phyloP scores from a whole-genome alignment of 2,888 invertebrate genomes.

The Sesia apiformis region DNA sequence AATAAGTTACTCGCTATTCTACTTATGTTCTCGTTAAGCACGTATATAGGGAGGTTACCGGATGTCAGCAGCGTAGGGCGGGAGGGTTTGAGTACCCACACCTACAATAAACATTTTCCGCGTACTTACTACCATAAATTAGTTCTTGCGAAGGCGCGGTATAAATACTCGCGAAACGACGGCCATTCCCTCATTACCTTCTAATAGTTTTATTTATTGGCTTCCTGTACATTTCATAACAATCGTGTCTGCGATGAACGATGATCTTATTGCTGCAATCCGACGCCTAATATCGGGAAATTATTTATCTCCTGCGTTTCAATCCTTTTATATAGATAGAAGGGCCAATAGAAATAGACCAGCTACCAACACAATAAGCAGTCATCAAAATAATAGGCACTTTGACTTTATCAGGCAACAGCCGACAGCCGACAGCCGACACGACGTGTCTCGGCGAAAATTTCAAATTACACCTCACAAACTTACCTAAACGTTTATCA shows the following conservation, averaged over 20 bases:
- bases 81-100: slow-evolving; percentile 40
- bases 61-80: slow-evolving; percentile 55
- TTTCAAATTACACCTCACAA: slow-evolving; percentile 54
- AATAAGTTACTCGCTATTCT: slow-evolving; percentile 15
- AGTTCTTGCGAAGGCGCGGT: slow-evolving; percentile 67
- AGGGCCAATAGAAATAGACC: slow-evolving; percentile 5
- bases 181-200: slow-evolving; percentile 60
- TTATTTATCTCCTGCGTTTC: neutral
- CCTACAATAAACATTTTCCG: slow-evolving; percentile 66
- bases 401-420: slow-evolving; percentile 14
- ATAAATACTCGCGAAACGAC: slow-evolving; percentile 66
- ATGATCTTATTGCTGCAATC: neutral
- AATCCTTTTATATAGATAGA: neutral
- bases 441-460: slow-evolving; percentile 38
- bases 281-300: neutral
- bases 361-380: slow-evolving; percentile 31
- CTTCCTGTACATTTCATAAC: slow-evolving; percentile 43
- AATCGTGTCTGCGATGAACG: neutral
- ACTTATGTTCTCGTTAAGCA: slow-evolving; percentile 22
- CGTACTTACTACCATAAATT: slow-evolving; percentile 73
- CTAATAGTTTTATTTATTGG: slow-evolving; percentile 66
- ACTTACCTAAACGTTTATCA: slow-evolving; percentile 54
- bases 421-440: slow-evolving; percentile 37
- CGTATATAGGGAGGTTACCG: slow-evolving; percentile 37
- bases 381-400: slow-evolving; percentile 56